Conservation (phyloP, 2,797 vertebrate species). For the Danio jaintianensis region DNA sequence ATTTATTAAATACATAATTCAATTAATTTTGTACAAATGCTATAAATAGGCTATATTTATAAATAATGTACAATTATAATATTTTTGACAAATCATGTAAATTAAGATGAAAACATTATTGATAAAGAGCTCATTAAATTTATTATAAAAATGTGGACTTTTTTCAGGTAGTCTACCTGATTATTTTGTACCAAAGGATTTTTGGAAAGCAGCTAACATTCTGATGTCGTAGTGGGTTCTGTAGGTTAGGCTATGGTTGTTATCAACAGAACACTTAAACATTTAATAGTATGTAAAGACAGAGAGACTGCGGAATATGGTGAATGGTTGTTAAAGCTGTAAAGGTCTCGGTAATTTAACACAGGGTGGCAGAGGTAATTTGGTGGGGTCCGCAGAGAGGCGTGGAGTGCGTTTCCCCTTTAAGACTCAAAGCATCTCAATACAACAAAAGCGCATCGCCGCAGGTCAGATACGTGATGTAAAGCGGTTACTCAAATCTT, state of each 20-base stretch:
- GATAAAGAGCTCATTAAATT: no score
- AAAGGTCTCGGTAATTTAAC: constrained; percentile 38
- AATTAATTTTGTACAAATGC: no score
- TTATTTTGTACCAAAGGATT: no score
- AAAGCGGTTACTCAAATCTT: constrained; percentile 30
- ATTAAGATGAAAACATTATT: no score
- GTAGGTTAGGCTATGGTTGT: not conserved
- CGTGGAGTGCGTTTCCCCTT: constrained; percentile 48
- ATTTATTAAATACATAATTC: no score
- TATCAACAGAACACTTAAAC: not conserved
- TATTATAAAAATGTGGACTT: no score
- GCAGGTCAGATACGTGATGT: constrained; percentile 34
- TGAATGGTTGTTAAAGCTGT: constrained; percentile 24
- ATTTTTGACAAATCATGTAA: no score
- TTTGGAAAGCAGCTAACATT: not conserved
- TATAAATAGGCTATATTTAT: no score
- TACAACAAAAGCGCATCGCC: constrained; percentile 48
- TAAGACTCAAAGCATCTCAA: constrained; percentile 52
- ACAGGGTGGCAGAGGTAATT: not conserved
- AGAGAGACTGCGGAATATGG: constrained; percentile 17
- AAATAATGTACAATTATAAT: no score
- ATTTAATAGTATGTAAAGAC: not conserved
- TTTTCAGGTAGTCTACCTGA: no score
- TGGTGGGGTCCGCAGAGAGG: constrained; percentile 48
- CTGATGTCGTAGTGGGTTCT: no score